These are phyloP conservation scores for Tonatia bakeri DNA, from an alignment of 2,113 vertebrate species.

Conservation along the genomic window DNA sequence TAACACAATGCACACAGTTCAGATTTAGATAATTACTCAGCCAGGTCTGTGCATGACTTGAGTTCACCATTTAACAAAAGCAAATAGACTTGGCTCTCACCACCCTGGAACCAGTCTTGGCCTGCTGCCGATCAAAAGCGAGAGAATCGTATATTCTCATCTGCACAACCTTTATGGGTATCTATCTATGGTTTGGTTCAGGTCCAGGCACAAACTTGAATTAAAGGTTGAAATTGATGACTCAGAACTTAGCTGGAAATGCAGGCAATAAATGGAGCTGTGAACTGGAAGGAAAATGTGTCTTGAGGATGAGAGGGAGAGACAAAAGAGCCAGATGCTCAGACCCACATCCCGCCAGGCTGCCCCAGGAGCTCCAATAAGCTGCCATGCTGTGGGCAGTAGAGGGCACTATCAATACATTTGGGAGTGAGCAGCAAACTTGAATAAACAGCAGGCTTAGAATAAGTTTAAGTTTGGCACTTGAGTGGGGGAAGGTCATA, in stretches of 20 bases:
- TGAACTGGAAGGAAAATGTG: slow-evolving; percentile 13
- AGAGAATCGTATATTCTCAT: slow-evolving; percentile 36
- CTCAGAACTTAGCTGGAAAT: slow-evolving; percentile 61
- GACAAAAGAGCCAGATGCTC: neutral
- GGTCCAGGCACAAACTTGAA: slow-evolving; percentile 62
- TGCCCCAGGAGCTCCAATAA: slow-evolving; percentile 18
- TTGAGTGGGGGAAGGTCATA: neutral
- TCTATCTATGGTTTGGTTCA: slow-evolving; percentile 64
- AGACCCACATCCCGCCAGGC: neutral
- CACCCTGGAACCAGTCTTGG: slow-evolving; percentile 2
- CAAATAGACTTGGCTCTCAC: slow-evolving; percentile 59
- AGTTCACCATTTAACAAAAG: slow-evolving; percentile 35
- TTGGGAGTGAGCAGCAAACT: neutral
- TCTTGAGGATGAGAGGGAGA: neutral
- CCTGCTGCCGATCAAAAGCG: slow-evolving; percentile 41
- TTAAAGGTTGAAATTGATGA: slow-evolving; percentile 66
- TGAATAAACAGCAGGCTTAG: neutral
- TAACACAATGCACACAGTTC: neutral
- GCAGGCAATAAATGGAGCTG: slow-evolving; percentile 36
- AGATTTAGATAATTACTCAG: slow-evolving; percentile 4
- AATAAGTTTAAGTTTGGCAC: neutral
- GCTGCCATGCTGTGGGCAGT: neutral
- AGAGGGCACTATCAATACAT: slow-evolving; percentile 71
- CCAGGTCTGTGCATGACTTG: slow-evolving; percentile 27
- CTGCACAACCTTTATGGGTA: slow-evolving; percentile 50